Percentiles rank a stretch among this genome's conserved stretches.
These are phyloP conservation scores for Pluvianellus socialis DNA, from an alignment of 2,113 vertebrate genomes.

Conservation along the genomic window DNA sequence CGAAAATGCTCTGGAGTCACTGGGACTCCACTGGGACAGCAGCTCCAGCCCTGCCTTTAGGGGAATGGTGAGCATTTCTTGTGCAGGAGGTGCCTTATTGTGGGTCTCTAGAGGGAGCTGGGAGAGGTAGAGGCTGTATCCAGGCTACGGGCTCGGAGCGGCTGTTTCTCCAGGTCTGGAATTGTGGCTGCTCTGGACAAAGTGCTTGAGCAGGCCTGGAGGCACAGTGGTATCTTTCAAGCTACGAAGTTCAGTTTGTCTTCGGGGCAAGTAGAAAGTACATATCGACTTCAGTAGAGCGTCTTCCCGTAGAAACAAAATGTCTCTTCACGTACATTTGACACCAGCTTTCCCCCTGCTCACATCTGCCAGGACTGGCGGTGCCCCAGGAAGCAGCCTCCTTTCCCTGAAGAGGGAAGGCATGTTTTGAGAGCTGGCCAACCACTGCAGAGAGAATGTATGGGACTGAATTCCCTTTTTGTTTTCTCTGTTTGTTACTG, in stretches of 20 bases:
- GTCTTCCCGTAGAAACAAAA: background rate
- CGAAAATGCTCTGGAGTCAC: background rate
- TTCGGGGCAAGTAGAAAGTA: background rate
- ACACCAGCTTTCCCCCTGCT: background rate
- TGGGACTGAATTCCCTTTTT: background rate
- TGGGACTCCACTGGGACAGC: too few relatives aligned
- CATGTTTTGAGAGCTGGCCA: background rate
- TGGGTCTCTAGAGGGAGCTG: background rate
- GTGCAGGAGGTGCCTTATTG: background rate
- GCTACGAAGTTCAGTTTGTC: background rate
- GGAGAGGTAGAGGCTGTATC: background rate
- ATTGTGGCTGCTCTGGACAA: background rate
- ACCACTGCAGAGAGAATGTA: background rate
- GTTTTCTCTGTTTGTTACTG: background rate
- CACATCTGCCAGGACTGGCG: background rate
- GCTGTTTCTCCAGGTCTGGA: background rate
- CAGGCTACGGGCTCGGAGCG: background rate
- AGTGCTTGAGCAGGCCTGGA: background rate
- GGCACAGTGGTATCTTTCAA: background rate
- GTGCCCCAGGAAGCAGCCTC: background rate
- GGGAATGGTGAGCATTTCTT: background rate
- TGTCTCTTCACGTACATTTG: background rate
- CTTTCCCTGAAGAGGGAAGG: background rate
- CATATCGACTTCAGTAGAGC: background rate
- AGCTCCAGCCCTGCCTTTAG: background rate